A percentile compares a stretch with the other conserved stretches of the same genome.
These are phyloP conservation scores for Pollenia labialis DNA, from an alignment of 2,888 invertebrate species.

Conservation along the genomic window DNA sequence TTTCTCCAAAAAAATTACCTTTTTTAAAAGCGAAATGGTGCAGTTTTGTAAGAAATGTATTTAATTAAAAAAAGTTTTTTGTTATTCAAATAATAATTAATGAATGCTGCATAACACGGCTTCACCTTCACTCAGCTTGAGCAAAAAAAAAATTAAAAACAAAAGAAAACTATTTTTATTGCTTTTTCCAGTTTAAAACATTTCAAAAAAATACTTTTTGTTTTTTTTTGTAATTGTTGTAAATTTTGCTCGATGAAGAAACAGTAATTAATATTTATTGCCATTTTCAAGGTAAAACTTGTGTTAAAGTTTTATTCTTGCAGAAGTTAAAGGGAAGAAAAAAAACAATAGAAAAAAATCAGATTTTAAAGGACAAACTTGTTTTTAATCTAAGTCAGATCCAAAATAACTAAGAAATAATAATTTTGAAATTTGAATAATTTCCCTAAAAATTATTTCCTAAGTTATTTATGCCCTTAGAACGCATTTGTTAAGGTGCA, in stretches of 20 bases:
- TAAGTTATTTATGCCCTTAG: not conserved
- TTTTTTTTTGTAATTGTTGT: not conserved
- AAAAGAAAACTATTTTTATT: constrained; percentile 7
- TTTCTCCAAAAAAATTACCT: not conserved
- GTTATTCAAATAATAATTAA: constrained; percentile 2
- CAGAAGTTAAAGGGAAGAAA: not conserved
- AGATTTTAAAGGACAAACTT: not conserved
- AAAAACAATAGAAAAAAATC: not conserved
- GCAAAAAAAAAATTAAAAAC: not conserved
- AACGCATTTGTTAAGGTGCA: no score
- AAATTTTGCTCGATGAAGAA: constrained; percentile 15
- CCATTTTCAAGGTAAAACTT: not conserved
- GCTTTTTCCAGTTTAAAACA: not conserved
- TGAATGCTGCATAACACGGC: not conserved
- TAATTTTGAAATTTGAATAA: no score
- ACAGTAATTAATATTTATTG: constrained; percentile 34
- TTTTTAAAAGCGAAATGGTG: not conserved
- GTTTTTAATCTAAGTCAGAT: no score
- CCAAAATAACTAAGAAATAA: no score
- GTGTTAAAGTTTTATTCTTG: not conserved
- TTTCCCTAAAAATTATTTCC: not conserved
- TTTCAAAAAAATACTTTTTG: not conserved
- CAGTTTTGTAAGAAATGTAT: not conserved
- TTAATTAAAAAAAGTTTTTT: constrained; percentile 8
- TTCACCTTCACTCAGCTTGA: not conserved